Evolutionary conservation across 2,113 vertebrate species (phyloP).

Genomic region (Cichladusa arquata): DNA sequence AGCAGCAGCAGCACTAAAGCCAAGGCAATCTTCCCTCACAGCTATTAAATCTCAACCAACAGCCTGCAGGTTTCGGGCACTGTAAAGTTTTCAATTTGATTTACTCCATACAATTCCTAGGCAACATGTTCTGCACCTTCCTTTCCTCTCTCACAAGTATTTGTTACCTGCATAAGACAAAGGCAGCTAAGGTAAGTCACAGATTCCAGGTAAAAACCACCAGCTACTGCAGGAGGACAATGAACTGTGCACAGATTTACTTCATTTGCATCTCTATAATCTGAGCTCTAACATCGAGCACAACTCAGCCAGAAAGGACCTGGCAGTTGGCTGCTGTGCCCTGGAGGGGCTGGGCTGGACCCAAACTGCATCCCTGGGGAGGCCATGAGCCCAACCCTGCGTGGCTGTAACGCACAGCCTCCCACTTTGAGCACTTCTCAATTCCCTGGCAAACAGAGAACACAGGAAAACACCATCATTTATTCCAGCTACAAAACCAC

Average conservation of each 20-base stretch:
- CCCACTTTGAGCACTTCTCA: background rate
- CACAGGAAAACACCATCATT: accelerated
- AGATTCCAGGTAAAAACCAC: background rate
- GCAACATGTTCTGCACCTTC: background rate
- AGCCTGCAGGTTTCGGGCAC: no score
- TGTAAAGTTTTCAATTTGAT: background rate
- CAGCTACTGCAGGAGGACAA: background rate
- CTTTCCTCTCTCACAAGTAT: background rate
- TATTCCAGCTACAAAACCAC: background rate
- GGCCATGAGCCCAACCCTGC: accelerated
- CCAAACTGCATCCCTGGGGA: accelerated
- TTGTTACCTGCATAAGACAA: background rate
- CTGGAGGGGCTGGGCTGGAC: background rate
- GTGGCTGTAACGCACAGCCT: accelerated
- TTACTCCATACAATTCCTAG: background rate
- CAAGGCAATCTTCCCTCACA: no score
- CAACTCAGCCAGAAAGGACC: background rate
- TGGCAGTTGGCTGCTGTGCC: accelerated
- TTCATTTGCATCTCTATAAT: background rate
- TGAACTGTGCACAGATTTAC: background rate
- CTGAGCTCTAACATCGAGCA: background rate
- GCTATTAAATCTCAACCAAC: background rate
- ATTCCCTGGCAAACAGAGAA: accelerated
- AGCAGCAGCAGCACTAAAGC: no score
- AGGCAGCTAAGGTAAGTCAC: background rate